These are phyloP conservation scores for Sphaerophoria taeniata DNA, from an alignment of 2,888 invertebrate species.

Conservation along the genomic window DNA sequence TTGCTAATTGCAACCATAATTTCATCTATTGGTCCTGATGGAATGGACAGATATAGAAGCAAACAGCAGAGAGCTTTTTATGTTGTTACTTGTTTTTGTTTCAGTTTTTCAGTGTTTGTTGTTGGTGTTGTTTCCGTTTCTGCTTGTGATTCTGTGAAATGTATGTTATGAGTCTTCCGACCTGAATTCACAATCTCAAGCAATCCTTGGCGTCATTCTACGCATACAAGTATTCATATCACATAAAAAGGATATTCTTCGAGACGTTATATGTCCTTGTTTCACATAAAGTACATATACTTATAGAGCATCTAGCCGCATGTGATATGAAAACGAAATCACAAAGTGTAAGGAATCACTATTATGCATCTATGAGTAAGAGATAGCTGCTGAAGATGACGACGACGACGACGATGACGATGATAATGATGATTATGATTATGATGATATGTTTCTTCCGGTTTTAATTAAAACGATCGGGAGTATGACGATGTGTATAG, in stretches of 20 bases:
- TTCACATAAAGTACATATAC: background rate
- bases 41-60: background rate
- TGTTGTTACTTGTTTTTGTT: slow-evolving; percentile 10
- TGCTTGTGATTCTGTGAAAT: slow-evolving; percentile 12
- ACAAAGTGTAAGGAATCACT: slow-evolving; percentile 53
- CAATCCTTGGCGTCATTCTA: slow-evolving; percentile 52
- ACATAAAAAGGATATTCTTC: slow-evolving; percentile 52
- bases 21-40: slow-evolving; percentile 67
- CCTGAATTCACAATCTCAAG: slow-evolving; percentile 70
- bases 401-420: slow-evolving; percentile 3
- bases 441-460: slow-evolving; percentile 65
- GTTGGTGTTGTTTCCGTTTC: background rate
- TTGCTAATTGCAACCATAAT: slow-evolving; percentile 74
- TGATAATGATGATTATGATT: slow-evolving; percentile 34
- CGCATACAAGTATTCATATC: slow-evolving; percentile 69
- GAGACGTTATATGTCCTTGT: slow-evolving; percentile 47
- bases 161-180: slow-evolving; percentile 39
- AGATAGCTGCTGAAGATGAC: slow-evolving; percentile 6
- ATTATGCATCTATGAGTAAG: slow-evolving; percentile 11
- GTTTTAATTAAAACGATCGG: slow-evolving; percentile 71
- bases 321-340: slow-evolving; percentile 60
- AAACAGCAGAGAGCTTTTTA: slow-evolving; percentile 28
- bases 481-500: slow-evolving; percentile 30
- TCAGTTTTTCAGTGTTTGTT: background rate
- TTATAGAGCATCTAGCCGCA: background rate